Base-by-base conservation (phyloP, 2,888 invertebrate genomes). In the Nephrotoma appendiculata region DNA sequence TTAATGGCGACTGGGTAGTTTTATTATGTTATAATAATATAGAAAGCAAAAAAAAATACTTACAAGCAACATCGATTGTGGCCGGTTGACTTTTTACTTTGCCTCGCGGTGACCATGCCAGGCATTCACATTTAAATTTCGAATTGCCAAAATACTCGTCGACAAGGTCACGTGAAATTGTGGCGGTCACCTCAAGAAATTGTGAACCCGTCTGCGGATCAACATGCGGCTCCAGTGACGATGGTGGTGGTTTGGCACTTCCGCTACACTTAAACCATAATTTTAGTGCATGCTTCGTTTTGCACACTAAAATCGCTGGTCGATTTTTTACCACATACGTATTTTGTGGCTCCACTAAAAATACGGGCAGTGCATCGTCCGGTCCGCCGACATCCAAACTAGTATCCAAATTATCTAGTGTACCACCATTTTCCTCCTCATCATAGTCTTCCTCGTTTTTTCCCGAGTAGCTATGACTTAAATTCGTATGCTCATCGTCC, bases 81-180 rank as follows among this genome's bases (percentile, higher is more conserved):
- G 98, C 98, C 0, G 96, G 94, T 90, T 96, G 97, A 91, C 98
- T 98, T 89, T 95, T 95, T 89, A 97, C 96, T 88, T 95, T 95
- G 7, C 97, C 97, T 86, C 96, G 93, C 88, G 96, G 96, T 86
- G 96, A 96, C 96, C 97, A 98, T 0, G 99, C 98, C 89, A 96
- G 95, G 91, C 99, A 99, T 88, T 97, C 96, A 92, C 99, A 99
- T 90, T 96, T 97, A 91, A 96, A 98, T 89, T 96, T 95, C 87
- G 96, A 97, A 89, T 95, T 95, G 19, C 97, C 98, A 90, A 97
- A 97, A 92, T 96, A 98, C 90, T 98, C 98, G 89, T 98, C 98
- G 87, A 99, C 97, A 90, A 96, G 95, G 91, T 97, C 96, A 88
- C 97, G 94, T 86, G 96, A 96, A 88, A 98, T 95, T 90, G 97